Evolutionary conservation across 2,113 vertebrate species (phyloP).

Genomic region (Pionites leucogaster): DNA sequence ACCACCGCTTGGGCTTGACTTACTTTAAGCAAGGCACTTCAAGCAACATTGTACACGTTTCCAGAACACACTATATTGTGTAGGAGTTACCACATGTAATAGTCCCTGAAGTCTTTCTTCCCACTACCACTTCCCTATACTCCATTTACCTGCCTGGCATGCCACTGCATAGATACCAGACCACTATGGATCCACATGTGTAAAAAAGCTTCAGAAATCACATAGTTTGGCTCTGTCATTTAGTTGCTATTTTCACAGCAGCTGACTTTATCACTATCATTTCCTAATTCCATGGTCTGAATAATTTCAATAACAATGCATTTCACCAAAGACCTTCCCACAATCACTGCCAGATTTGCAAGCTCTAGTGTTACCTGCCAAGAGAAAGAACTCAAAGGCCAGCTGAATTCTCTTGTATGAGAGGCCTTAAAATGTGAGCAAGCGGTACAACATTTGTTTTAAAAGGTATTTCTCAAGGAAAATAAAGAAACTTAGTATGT

Average conservation of each 20-base stretch:
- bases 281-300: conserved; percentile 39
- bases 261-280: conserved; percentile 16
- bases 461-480: background rate
- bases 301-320: background rate
- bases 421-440: background rate
- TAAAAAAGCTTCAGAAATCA: background rate
- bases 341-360: conserved; percentile 14
- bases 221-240: background rate
- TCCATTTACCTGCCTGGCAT: background rate
- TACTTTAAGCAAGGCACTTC: background rate
- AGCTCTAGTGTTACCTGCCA: background rate
- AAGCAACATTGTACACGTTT: background rate
- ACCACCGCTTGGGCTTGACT: background rate
- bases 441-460: background rate
- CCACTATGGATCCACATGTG: background rate
- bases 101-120: background rate
- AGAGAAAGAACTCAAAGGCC: conserved; percentile 16
- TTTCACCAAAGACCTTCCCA: conserved; percentile 31
- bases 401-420: background rate
- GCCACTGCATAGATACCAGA: background rate
- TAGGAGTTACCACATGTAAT: background rate
- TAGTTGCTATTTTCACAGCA: conserved; percentile 21
- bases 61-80: background rate
- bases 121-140: background rate
- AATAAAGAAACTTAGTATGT: background rate